Base-by-base conservation (phyloP, 2,888 invertebrate genomes). In the Agrotis exclamationis region DNA sequence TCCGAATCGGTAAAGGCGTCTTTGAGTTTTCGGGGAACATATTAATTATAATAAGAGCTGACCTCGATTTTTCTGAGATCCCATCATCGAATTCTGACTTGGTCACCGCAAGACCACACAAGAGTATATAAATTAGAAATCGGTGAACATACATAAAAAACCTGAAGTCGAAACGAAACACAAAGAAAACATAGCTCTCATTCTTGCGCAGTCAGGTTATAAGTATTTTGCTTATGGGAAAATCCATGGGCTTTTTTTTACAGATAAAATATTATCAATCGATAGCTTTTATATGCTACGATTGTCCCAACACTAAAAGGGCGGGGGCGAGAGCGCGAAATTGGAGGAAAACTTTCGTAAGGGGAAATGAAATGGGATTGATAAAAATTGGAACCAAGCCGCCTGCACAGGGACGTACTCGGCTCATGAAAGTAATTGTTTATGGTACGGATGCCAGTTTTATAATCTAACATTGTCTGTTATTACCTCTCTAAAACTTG, bases 281-380 rank as follows among this genome's bases (percentile, higher is more conserved):
- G 89, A 91, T 75, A 85, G 22, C 65, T 24, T 4, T 39, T 18
- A n/a, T 22, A 33, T 83, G 75, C 1, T 9, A 57, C 9, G 3
- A 20, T 48, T 63, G 60, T 63, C 60, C 63, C 93, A 82, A 70
- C 93, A 84, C 93, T 93, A 90, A 72, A 74, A 77, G 88, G 92
- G 92, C 90, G 93, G 93, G 93, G 94, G 91, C 90, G 91, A 91
- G 92, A 90, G 93, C 92, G 91, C 93, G 92, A 96, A 96, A 96
- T 95, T 95, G 95, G 95, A 96, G 95, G 96, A 96, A 96, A 96
- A 95, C 94, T 95, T 96, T 96, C 94, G 95, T 94, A 93, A 95
- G 96, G 94, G 96, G 96, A 96, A 96, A 96, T 96, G 96, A 96
- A 96, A 96, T 95, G 95, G 95, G 96, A 96, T 96, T 96, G 96